Evolutionary conservation across 1,140 invertebrate species (phyloP).

Genomic region (Drosophila sechellia): DNA sequence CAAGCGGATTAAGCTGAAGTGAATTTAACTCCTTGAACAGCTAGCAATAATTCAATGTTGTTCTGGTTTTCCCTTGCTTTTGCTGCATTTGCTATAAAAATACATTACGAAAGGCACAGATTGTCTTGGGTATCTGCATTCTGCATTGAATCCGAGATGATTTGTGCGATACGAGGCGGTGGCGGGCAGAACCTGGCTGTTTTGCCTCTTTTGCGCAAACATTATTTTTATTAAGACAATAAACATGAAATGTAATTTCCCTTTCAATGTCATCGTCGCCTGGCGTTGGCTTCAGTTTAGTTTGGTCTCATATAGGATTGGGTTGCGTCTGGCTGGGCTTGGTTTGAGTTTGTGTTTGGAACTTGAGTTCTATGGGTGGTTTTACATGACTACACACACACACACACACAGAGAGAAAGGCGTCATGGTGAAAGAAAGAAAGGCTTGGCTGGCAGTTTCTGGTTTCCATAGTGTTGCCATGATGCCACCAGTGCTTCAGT

Average conservation of each 20-base stretch:
- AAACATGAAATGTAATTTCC: conserved; percentile 83
- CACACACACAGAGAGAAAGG: conserved; percentile 20
- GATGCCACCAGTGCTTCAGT: conserved; percentile 5
- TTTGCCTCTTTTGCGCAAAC: conserved; percentile 51
- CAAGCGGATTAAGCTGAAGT: conserved; percentile 13
- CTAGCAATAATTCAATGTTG: conserved; percentile 34
- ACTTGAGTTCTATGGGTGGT: neutral
- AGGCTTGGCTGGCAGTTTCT: conserved; percentile 48
- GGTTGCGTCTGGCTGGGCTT: neutral
- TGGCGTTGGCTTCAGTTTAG: conserved; percentile 35
- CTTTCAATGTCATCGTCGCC: conserved; percentile 71
- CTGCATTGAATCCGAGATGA: conserved; percentile 48
- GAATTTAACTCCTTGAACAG: conserved; percentile 34
- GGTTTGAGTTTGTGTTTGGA: neutral
- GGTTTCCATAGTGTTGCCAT: conserved; percentile 12
- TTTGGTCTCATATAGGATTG: neutral
- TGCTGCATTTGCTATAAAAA: conserved; percentile 43
- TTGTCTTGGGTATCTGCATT: conserved; percentile 45
- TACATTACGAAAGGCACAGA: conserved; percentile 40
- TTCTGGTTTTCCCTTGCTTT: conserved; percentile 10
- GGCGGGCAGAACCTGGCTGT: conserved; percentile 7
- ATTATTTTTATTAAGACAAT: conserved; percentile 81
- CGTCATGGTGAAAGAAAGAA: conserved; percentile 44
- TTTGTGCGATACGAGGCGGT: conserved; percentile 18
- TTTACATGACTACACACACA: conserved; percentile 4